Evolutionary conservation across 2,888 invertebrate genomes (phyloP), one percentile per base, ranked within the genome.

Genomic region (Scotopteryx bipunctaria): DNA sequence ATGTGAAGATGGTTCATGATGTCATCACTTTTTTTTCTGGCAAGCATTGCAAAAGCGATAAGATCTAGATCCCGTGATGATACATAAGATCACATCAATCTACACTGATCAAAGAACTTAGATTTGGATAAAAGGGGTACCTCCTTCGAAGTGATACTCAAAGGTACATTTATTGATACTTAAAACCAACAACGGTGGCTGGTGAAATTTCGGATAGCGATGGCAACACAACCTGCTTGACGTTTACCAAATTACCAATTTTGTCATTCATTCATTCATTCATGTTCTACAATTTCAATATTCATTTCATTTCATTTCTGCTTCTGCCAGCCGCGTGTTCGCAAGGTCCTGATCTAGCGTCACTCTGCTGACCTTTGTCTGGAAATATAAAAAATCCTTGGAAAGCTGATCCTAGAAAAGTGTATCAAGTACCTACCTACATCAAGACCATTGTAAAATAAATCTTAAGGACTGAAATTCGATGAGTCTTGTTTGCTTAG

Each of bases 311-410:
- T 63, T 61, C 63, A 63, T 65, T 66, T 71, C 76, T 71, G 57
- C 59, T 75, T 66, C 69, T 38, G 74, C 64, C 63, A 69, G 75
- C 70, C 74, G 60, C 55, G 60, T 53, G 49, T 55, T 60, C 59
- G 66, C 61, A 61, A 62, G 61, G 57, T 51, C 45, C 38, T 42
- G 41, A 38, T 25, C 17, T 44, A 49, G 44, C 56, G 54, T 31
- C 29, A 36, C 53, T 32, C 41, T 54, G 60, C 68, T 74, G 71
- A 71, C 71, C 57, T 67, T 67, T 60, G 66, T 63, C 66, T 74
- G 70, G 66, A 68, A 69, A 57, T 64, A 31, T 27, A n/a, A n/a
- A 13, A 41, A 32, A 43, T 4, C 6, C 21, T 17, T 38, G 9
- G 15, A 51, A 45, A 49, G 19, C 40, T 31, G 23, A 38, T 9